Base-by-base conservation (phyloP, 2,888 invertebrate genomes). In the Aradus depressus region DNA sequence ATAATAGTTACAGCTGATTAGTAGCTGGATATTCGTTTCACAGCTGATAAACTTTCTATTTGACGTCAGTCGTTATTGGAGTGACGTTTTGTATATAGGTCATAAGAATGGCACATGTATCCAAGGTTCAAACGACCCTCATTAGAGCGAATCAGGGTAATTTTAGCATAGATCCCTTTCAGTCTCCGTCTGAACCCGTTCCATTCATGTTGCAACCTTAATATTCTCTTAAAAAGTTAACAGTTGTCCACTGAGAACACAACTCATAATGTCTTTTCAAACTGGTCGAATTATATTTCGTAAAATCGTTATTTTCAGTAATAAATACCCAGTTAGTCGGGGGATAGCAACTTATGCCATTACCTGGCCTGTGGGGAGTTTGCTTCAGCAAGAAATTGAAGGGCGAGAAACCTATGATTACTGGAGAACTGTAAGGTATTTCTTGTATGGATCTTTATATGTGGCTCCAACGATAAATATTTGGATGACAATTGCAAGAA, bases 401-500 rank as follows among this genome's bases (percentile, higher is more conserved):
- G 71, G 71, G 18, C 56, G 60, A 53, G 59, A 61, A 45, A 44
- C 61, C 26, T 39, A 61, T 45, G 63, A 66, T 48, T 53, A 50
- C 38, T 48, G 38, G 38, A 55, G 61, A 43, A 59, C 59, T n/a
- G 56, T 55, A 21, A 55, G 62, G 28, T 63, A 61, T 52, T 54
- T 58, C 21, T 35, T 63, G 2, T 63, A 59, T 49, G 63, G 62
- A 6, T 57, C 60, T 32, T 59, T 58, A 42, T 63, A 59, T 51
- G 63, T 63, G 12, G 63, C 63, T 21, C 63, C 63, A 2, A 62
- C 62, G 10, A 42, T 63, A 25, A 60, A 59, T 42, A 50, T 57
- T 16, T 63, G 63, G 63, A 58, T 90, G 41, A 80, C 78, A 64
- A 67, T 85, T 44, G 81, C 85, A n/a, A 78, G 77, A 60, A 72